A percentile compares a stretch with the other conserved stretches of the same genome.
Evolutionary conservation across 1,140 invertebrate species (phyloP).

Genomic region (Atta cephalotes): DNA sequence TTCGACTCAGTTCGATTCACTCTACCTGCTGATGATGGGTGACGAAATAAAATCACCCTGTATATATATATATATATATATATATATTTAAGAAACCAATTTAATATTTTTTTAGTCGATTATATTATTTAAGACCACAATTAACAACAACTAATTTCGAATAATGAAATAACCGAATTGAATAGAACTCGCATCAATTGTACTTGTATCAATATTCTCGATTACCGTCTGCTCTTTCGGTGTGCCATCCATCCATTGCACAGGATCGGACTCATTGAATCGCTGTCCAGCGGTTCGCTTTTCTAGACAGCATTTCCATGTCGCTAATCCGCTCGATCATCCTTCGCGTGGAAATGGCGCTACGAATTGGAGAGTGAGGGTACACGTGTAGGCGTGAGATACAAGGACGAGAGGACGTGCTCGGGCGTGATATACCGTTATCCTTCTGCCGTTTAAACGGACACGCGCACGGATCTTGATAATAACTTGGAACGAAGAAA

Average conservation of each 20-base stretch:
- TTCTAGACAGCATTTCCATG: conserved; percentile 43
- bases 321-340: conserved; percentile 69
- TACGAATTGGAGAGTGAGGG: conserved; percentile 60
- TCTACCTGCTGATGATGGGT: too few relatives aligned
- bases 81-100: not conserved
- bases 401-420: conserved; percentile 69
- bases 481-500: conserved; percentile 57
- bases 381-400: conserved; percentile 55
- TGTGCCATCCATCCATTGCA: not conserved
- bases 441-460: conserved; percentile 63
- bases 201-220: not conserved
- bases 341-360: conserved; percentile 45
- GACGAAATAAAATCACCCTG: too few relatives aligned
- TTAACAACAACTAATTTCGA: conserved; percentile 9
- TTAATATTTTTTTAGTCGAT: not conserved
- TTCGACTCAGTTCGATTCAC: too few relatives aligned
- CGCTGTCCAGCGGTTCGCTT: not conserved
- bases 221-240: not conserved
- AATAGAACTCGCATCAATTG: not conserved
- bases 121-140: not conserved
- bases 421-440: conserved; percentile 67
- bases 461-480: conserved; percentile 40
- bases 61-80: not conserved
- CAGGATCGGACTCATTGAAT: not conserved
- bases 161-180: not conserved